Evolutionary conservation across 2,888 invertebrate genomes (phyloP).

Genomic region (Tubulanus polymorphus): DNA sequence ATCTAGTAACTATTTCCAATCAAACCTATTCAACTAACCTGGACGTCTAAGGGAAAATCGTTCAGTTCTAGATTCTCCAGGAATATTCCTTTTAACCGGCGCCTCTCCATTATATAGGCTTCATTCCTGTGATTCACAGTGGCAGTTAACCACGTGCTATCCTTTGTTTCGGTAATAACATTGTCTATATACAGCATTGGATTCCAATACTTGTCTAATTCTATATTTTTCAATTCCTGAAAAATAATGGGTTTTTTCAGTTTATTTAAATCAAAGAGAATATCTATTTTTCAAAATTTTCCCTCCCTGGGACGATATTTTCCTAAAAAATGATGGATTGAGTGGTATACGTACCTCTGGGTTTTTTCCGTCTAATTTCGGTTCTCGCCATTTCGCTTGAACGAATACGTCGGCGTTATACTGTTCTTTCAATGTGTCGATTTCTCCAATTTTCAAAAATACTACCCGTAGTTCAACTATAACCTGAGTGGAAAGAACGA

Average conservation of each 20-base stretch:
- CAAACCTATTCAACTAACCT: constrained; percentile 5
- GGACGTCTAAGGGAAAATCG: constrained; percentile 18
- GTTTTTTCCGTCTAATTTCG: constrained; percentile 38
- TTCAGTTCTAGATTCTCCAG: constrained; percentile 29
- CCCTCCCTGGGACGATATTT: no score
- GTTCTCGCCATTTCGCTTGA: constrained; percentile 53
- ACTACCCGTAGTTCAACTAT: constrained; percentile 49
- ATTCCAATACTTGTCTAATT: constrained; percentile 31
- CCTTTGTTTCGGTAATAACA: constrained; percentile 32
- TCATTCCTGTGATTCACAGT: constrained; percentile 21
- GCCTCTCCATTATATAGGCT: constrained; percentile 24
- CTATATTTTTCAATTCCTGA: constrained; percentile 24
- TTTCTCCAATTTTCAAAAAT: constrained; percentile 53
- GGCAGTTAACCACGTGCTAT: constrained; percentile 26
- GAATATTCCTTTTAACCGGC: constrained; percentile 27
- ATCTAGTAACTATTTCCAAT: not conserved
- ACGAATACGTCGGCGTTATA: constrained; percentile 52
- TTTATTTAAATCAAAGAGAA: not conserved
- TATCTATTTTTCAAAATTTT: no score
- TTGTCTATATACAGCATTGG: constrained; percentile 36
- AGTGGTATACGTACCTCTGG: constrained; percentile 2
- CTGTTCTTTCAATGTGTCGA: constrained; percentile 52
- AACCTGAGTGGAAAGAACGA: constrained; percentile 42
- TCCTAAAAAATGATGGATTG: no score
- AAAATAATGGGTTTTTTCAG: not conserved